A percentile compares a stretch with the other conserved stretches of the same genome.
Conservation (phyloP, 2,888 invertebrate genomes). For the Tenodera sinensis region DNA sequence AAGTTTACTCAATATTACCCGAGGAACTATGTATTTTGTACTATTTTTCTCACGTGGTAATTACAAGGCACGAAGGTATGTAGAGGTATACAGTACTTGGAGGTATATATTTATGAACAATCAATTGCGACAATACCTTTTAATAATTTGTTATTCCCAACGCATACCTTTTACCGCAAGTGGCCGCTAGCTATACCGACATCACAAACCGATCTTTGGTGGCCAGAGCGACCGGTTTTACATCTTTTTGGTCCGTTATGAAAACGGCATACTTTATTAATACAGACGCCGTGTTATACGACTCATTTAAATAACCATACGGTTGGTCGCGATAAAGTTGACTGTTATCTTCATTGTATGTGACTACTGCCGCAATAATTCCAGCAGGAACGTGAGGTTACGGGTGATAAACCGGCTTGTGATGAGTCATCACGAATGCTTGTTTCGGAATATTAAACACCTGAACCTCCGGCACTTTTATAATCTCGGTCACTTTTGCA, state of each 20-base stretch:
- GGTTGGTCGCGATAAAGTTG: background rate
- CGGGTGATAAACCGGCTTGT: background rate
- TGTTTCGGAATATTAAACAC: background rate
- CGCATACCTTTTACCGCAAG: background rate
- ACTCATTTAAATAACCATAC: background rate
- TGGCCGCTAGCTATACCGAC: background rate
- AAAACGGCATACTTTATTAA: background rate
- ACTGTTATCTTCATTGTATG: background rate
- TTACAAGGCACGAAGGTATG: background rate
- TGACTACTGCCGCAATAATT: background rate
- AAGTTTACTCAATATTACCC: too few species aligned
- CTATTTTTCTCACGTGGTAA: too few species aligned
- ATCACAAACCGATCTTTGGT: background rate
- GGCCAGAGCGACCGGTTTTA: background rate
- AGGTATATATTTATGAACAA: background rate
- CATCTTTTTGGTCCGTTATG: background rate
- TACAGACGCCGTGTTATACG: background rate
- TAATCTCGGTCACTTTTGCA: background rate
- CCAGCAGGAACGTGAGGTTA: background rate
- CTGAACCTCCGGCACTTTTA: background rate
- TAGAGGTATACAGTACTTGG: background rate
- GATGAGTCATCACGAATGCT: background rate
- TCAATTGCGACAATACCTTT: background rate
- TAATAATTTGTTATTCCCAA: background rate
- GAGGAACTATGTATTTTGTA: too few species aligned